Evolutionary conservation across 2,888 invertebrate species (phyloP), one percentile per base, ranked within the genome.

Genomic region (Sabatieria punctata): DNA sequence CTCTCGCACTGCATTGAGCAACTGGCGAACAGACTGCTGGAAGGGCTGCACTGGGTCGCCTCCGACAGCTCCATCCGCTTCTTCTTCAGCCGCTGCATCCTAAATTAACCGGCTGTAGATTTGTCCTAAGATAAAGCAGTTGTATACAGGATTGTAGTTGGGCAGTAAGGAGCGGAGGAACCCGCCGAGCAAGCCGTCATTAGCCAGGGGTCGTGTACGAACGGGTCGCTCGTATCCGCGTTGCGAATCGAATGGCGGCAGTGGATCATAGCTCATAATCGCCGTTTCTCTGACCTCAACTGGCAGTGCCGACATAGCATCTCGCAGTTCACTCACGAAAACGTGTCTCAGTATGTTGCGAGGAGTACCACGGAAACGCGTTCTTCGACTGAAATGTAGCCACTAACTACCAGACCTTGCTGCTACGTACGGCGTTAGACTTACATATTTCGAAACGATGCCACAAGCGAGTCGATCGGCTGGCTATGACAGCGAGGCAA

Each of bases 271-370:
- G 44, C 60, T 62, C 39, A 66, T 46, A 25, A 66, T 57, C 11
- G 62, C 51, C 13, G 56, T 51, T 41, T 55, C 53, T 2, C 60
- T 53, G 27, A 64, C 46, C 43, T 65, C 77, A 65, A 75, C 72
- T 36, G 75, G 73, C 42, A 75, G 59, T 39, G 71, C 66, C 8
- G 76, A 71, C 13, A 74, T 74, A 24, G 78, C 74, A 53, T 78
- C 78, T 59, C 77, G 77, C 40, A 79, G 71, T 57, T 80, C 80
- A 0, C 78, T 77, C n/a, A 81, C 61, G 41, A 80, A 66, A 53
- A 81, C 75, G 62, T 81, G 80, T 23, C 81, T 69, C 40, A 76
- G 70, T 57, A 81, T 75, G 61, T 77, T 78, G 43, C 74, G 68
- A 1, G 81, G 80, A 11, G 74, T 69, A 11, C 76, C 77, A 55